Conservation (phyloP, 2,113 vertebrate species). For the Menura novaehollandiae region DNA sequence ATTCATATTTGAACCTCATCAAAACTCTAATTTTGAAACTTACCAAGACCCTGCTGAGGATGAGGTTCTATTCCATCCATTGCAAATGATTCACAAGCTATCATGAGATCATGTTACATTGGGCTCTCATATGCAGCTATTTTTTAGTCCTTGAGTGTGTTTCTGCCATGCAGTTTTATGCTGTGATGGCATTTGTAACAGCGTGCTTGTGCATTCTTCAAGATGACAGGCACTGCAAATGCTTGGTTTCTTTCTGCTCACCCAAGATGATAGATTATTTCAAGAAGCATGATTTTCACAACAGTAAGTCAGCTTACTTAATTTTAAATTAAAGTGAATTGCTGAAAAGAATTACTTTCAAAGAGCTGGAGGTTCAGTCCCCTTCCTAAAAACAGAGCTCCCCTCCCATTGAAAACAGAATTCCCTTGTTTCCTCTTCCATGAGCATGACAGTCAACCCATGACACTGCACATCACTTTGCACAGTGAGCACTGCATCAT, state of each 20-base stretch:
- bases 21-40: neutral
- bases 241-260: neutral
- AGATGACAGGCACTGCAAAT: neutral
- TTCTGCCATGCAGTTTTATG: neutral
- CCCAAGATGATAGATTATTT: neutral
- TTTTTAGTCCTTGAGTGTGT: neutral
- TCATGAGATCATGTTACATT: fast-evolving
- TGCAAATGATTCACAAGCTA: neutral
- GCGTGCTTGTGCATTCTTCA: neutral
- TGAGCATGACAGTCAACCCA: neutral
- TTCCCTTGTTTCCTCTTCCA: neutral
- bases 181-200: neutral
- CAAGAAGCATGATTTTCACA: neutral
- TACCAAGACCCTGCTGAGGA: neutral
- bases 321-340: neutral
- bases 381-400: neutral
- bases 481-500: neutral
- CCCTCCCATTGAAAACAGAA: neutral
- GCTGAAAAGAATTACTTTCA: neutral
- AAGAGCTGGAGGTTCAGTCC: neutral
- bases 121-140: neutral
- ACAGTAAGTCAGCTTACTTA: neutral
- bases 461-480: neutral
- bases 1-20: neutral
- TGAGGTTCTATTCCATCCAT: neutral